Percentiles rank a stretch among this genome's conserved stretches.
Conservation (phyloP, 1,140 invertebrate species). For the Trachymyrmex septentrionalis region DNA sequence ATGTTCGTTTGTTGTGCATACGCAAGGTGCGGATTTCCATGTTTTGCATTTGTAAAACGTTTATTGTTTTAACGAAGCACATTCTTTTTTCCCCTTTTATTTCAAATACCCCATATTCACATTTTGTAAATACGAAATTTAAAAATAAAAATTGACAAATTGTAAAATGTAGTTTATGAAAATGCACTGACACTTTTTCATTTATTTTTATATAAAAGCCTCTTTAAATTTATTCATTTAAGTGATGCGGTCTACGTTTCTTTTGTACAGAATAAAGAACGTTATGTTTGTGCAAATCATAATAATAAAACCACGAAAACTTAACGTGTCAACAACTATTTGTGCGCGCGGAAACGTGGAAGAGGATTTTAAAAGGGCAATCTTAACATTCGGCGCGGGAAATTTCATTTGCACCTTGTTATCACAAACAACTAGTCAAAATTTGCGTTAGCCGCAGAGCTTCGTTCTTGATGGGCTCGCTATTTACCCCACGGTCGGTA, state of each 20-base stretch:
- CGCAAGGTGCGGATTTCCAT: neutral
- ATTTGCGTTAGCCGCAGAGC: slow-evolving; percentile 55
- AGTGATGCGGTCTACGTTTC: neutral
- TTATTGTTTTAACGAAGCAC: slow-evolving; percentile 13
- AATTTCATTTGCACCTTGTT: slow-evolving; percentile 45
- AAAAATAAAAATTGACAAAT: slow-evolving; percentile 17
- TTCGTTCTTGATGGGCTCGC: slow-evolving; percentile 32
- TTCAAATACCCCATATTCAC: neutral
- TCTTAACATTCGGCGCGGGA: neutral
- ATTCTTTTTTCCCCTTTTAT: neutral
- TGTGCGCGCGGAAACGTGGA: neutral
- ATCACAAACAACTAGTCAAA: slow-evolving; percentile 50
- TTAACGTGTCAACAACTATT: neutral
- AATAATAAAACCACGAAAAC: neutral
- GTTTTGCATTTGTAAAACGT: neutral
- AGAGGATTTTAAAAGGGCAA: slow-evolving; percentile 10
- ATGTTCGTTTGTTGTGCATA: neutral
- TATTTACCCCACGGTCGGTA: slow-evolving; percentile 55
- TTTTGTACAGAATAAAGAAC: neutral
- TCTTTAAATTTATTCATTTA: neutral
- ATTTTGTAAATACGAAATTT: neutral
- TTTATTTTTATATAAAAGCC: slow-evolving; percentile 11
- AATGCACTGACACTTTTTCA: neutral
- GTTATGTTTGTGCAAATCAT: neutral
- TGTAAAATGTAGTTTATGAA: neutral